Evolutionary conservation across 37 sponge, comb jelly and placozoan species (phyloP).

Genomic region (Ianthella basta): DNA sequence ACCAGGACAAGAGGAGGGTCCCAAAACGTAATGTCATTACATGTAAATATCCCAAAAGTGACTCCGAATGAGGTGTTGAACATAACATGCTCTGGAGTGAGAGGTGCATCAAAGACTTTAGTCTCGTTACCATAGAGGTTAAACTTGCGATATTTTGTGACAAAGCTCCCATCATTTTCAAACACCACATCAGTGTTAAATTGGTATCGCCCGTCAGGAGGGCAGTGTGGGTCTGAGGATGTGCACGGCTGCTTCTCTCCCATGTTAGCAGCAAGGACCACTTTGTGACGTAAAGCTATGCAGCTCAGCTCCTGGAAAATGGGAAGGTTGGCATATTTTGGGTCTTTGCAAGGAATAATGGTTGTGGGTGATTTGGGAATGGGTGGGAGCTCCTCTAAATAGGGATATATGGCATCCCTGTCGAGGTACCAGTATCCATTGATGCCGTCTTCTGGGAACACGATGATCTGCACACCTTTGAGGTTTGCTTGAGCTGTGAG

Average conservation of each 20-base stretch:
- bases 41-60: constrained; percentile 71
- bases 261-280: constrained; percentile 49
- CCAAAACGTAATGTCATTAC: constrained; percentile 62
- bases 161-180: constrained; percentile 51
- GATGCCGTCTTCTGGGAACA: constrained; percentile 72
- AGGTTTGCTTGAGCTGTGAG: no score
- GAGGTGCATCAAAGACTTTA: background rate
- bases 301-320: constrained; percentile 50
- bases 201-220: constrained; percentile 42
- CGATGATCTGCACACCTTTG: constrained; percentile 47
- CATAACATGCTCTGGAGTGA: constrained; percentile 3
- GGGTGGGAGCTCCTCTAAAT: constrained; percentile 54
- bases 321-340: constrained; percentile 7
- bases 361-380: background rate
- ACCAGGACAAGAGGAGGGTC: constrained; percentile 38
- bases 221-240: constrained; percentile 27
- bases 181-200: constrained; percentile 74
- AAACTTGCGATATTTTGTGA: constrained; percentile 73
- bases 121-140: constrained; percentile 51
- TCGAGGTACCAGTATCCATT: constrained; percentile 5
- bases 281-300: constrained; percentile 26
- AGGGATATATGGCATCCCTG: background rate
- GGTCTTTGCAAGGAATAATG: constrained; percentile 40
- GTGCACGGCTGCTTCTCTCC: constrained; percentile 49
- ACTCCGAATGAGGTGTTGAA: constrained; percentile 67